These are phyloP conservation scores for Melipona bicolor DNA, from an alignment of 2,888 invertebrate species.

Conservation along the genomic window DNA sequence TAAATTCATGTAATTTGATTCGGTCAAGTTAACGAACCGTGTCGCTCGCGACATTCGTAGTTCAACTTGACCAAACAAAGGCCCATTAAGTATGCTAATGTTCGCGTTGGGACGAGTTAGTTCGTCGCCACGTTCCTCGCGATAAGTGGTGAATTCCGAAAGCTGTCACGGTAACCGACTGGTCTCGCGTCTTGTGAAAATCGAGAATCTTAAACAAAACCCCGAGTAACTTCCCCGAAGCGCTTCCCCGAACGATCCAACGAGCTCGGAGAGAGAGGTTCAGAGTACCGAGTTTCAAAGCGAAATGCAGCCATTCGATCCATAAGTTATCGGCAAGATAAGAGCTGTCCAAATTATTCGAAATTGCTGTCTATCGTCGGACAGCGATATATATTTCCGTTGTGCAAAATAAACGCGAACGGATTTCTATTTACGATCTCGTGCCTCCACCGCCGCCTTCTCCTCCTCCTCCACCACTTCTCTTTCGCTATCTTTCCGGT, in stretches of 20 bases:
- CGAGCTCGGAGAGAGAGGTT: background rate
- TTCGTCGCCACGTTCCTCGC: slow-evolving; percentile 59
- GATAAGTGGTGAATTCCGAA: slow-evolving; percentile 74
- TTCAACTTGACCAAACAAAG: slow-evolving; percentile 82
- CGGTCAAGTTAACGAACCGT: slow-evolving; percentile 82
- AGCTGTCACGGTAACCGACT: slow-evolving; percentile 8
- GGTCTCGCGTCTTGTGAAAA: background rate
- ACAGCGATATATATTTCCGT: slow-evolving; percentile 33
- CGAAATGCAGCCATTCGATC: background rate
- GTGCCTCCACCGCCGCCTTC: background rate
- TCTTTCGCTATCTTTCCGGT: background rate
- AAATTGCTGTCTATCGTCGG: slow-evolving; percentile 45
- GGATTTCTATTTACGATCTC: slow-evolving; percentile 46
- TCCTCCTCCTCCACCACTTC: background rate
- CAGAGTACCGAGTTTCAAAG: background rate
- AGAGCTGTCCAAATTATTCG: slow-evolving; percentile 48
- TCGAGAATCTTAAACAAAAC: background rate
- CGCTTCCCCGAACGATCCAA: background rate
- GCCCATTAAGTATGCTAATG: slow-evolving; percentile 82
- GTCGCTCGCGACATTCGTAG: slow-evolving; percentile 80
- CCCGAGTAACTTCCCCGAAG: background rate
- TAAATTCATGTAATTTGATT: slow-evolving; percentile 82
- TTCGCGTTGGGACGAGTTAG: slow-evolving; percentile 67
- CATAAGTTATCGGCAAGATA: slow-evolving; percentile 47
- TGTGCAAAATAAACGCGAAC: slow-evolving; percentile 31